Conservation (phyloP, 2,888 invertebrate genomes). For the Ormyrus rosae region DNA sequence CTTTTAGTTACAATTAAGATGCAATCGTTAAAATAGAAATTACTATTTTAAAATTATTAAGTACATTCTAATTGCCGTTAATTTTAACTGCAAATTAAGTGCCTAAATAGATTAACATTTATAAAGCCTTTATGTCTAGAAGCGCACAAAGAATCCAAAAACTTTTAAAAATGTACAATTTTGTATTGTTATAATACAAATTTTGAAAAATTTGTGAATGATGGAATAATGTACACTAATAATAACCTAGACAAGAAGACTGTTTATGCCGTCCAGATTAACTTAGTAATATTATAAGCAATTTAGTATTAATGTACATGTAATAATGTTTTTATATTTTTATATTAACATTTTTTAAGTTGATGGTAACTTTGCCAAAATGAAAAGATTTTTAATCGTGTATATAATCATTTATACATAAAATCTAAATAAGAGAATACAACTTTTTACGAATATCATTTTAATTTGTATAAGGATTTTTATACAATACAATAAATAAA, state of each 20-base stretch:
- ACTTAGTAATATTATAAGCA: constrained; percentile 49
- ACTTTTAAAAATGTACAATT: constrained; percentile 18
- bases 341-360: constrained; percentile 1
- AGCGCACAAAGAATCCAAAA: constrained; percentile 26
- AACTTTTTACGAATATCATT: not conserved
- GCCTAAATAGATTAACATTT: constrained; percentile 9
- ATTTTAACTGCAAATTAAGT: not conserved
- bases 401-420: constrained; percentile 30
- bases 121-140: not conserved
- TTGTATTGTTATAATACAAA: constrained; percentile 35
- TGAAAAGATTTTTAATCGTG: constrained; percentile 35
- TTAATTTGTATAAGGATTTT: constrained; percentile 47
- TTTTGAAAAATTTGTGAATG: constrained; percentile 12
- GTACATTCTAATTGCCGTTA: too few relatives aligned
- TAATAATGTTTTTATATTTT: not conserved
- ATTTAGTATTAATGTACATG: constrained; percentile 1
- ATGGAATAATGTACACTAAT: constrained; percentile 31
- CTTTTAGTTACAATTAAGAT: too few relatives aligned
- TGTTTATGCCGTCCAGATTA: constrained; percentile 65
- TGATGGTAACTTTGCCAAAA: constrained; percentile 27
- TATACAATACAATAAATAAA: constrained; percentile 36
- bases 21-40: too few relatives aligned
- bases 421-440: constrained; percentile 34
- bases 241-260: constrained; percentile 58
- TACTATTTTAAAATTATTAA: too few relatives aligned